A percentile compares a stretch with the other conserved stretches of the same genome.
phyloP scores from a whole-genome alignment of 2,888 invertebrate species.

The Ectropis crepuscularia region DNA sequence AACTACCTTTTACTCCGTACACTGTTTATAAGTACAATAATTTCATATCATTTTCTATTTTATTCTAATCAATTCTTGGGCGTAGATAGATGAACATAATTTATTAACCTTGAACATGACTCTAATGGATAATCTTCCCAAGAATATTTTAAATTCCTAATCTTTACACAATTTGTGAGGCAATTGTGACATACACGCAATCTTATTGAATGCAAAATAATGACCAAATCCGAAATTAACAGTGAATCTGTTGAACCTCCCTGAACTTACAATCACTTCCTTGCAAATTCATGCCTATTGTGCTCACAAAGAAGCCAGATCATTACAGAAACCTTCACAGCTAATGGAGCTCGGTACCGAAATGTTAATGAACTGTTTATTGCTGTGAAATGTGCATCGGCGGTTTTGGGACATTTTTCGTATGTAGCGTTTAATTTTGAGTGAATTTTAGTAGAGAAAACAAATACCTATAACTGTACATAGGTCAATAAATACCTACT shows the following conservation, averaged over 20 bases:
- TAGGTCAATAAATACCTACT: too few relatives aligned
- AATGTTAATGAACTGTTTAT: slow-evolving; percentile 27
- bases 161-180: too few relatives aligned
- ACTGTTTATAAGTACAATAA: too few relatives aligned
- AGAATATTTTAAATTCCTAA: too few relatives aligned
- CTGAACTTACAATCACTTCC: slow-evolving; percentile 72
- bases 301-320: slow-evolving; percentile 18
- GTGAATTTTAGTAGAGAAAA: slow-evolving; percentile 11
- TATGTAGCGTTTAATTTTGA: slow-evolving; percentile 15
- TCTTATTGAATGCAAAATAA: neutral
- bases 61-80: too few relatives aligned
- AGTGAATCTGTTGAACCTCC: slow-evolving; percentile 51
- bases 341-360: slow-evolving; percentile 20
- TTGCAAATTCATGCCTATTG: slow-evolving; percentile 38
- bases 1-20: too few relatives aligned
- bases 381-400: neutral
- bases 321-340: slow-evolving; percentile 28
- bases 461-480: too few relatives aligned
- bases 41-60: too few relatives aligned
- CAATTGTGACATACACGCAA: neutral
- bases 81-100: too few relatives aligned
- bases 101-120: too few relatives aligned
- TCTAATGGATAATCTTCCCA: neutral
- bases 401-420: slow-evolving; percentile 1
- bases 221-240: slow-evolving; percentile 30